Evolutionary conservation across 2,888 invertebrate species (phyloP).

Genomic region (Heteromurus nitidus): DNA sequence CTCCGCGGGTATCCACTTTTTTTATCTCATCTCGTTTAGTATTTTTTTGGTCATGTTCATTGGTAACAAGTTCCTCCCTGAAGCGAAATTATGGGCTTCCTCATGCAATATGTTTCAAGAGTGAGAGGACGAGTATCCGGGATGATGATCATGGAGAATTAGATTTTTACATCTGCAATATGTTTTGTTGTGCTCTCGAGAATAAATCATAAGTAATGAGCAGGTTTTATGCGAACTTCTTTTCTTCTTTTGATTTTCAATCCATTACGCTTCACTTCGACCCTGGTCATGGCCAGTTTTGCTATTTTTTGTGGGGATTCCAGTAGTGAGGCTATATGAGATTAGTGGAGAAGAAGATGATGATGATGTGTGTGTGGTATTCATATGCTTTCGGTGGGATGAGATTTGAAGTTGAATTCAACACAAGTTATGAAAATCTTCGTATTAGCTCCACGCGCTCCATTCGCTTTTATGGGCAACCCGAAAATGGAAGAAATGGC

Average conservation of each 20-base stretch:
- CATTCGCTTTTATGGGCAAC: not conserved
- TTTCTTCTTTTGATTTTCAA: constrained; percentile 16
- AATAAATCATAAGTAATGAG: constrained; percentile 49
- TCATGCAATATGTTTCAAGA: constrained; percentile 4
- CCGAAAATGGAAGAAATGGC: constrained; percentile 55
- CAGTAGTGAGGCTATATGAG: constrained; percentile 2
- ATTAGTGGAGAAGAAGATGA: not conserved
- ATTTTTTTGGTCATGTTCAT: constrained; percentile 15
- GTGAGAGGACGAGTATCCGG: constrained; percentile 59
- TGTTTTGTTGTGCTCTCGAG: constrained; percentile 9
- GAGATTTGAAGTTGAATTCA: not conserved
- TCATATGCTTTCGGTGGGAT: not conserved
- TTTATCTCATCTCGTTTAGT: constrained; percentile 2
- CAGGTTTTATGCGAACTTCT: constrained; percentile 47
- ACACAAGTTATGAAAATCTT: not conserved
- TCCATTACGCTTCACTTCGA: not conserved
- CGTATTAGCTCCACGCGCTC: not conserved
- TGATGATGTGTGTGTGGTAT: not conserved
- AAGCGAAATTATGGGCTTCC: not conserved
- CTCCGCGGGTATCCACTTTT: constrained; percentile 19
- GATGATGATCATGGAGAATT: constrained; percentile 34
- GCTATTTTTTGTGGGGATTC: constrained; percentile 36
- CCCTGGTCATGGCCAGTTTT: constrained; percentile 47
- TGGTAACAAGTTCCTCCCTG: constrained; percentile 33
- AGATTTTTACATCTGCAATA: not conserved